Evolutionary conservation across 1,140 invertebrate species (phyloP), one percentile per base, ranked within the genome.

Genomic region (Leptopilina boulardi): DNA sequence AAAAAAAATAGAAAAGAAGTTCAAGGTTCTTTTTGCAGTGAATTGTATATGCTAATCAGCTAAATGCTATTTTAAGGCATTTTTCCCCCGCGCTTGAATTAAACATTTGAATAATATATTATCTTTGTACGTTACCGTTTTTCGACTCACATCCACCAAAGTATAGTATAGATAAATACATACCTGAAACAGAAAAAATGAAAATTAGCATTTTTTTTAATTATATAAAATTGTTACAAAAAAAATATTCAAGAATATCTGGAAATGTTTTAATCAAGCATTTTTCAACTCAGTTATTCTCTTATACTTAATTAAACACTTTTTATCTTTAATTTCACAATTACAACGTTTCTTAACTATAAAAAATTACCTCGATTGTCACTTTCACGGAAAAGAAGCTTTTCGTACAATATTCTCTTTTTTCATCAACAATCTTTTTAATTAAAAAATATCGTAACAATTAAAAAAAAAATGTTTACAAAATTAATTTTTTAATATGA

Each of bases 271-370:
- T 34, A 30, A n/a, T 34, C 26, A 34, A 66, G 23, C 3, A 30
- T 66, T 30, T 26, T 66, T 66, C 13, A 66, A 30, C 59, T 66
- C 26, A 66, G 3, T 30, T 26, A n/a, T 30, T 66, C 13, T n/a
- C 59, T 51, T 51, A n/a, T n/a, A 51, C 47, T 51, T 51, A 51
- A 51, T 51, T 51, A 51, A 51, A 51, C 47, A 51, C 47, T 51
- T 51, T n/a, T 51, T 51, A 51, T 51, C 47, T 51, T 51, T 51
- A 51, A 51, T 51, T 51, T 51, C 15, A 51, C 47, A 51, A 51
- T 51, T 51, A 51, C 47, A 51, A 51, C 47, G 47, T 44, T 51
- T 51, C 47, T 51, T 51, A 51, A 51, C 47, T 51, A 51, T 9
- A 51, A 15, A 51, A 51, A 51, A 51, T 51, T 51, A 51, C 47